These are phyloP conservation scores for Paralvinella palmiformis DNA, from an alignment of 1,140 invertebrate genomes.

Conservation along the genomic window DNA sequence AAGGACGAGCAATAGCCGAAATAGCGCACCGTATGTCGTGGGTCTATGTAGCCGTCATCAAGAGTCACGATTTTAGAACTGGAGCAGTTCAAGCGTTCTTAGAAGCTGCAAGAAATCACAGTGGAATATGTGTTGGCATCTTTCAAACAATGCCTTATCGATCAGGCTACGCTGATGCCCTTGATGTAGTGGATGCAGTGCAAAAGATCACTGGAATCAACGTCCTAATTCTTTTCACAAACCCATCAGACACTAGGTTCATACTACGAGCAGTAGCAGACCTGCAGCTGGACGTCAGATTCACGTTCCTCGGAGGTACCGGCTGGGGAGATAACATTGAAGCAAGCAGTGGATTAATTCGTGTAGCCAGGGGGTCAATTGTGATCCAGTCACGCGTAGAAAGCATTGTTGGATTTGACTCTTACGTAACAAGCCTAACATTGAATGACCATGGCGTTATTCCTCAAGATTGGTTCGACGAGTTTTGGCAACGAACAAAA, in stretches of 20 bases:
- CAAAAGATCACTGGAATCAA: constrained; percentile 23
- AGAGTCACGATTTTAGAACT: too few species aligned
- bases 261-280: constrained; percentile 27
- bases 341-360: neutral
- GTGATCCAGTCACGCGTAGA: neutral
- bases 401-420: constrained; percentile 30
- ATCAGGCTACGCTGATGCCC: too few species aligned
- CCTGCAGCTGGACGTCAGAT: constrained; percentile 23
- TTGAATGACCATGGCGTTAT: constrained; percentile 38
- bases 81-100: too few species aligned
- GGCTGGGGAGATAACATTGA: neutral
- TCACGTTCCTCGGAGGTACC: neutral
- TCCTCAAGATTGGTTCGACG: constrained; percentile 51
- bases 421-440: constrained; percentile 31
- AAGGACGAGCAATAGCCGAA: too few species aligned
- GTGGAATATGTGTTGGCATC: too few species aligned
- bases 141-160: too few species aligned
- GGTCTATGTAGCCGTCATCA: too few species aligned
- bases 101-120: too few species aligned
- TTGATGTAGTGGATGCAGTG: too few species aligned
- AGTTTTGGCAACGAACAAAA: constrained; percentile 50
- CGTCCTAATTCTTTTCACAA: constrained; percentile 31
- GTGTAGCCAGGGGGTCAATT: neutral
- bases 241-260: constrained; percentile 18
- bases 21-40: too few species aligned